phyloP scores from a whole-genome alignment of 2,888 invertebrate genomes.

The Sphecodes monilicornis region DNA sequence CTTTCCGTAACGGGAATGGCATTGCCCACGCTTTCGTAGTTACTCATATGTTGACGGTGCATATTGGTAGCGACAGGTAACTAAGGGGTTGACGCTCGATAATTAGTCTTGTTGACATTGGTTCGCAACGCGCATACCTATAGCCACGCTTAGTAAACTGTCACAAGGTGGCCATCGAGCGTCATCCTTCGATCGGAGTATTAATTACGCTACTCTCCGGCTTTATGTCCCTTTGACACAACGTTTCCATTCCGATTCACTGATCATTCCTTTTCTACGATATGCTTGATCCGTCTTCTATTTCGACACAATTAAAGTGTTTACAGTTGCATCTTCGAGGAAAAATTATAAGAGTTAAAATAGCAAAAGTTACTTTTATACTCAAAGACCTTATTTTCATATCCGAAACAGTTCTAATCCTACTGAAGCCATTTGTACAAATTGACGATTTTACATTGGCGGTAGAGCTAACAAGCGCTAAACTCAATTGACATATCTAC shows the following conservation, averaged over 20 bases:
- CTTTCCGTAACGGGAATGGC: not conserved
- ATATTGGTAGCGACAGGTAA: constrained; percentile 35
- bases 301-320: not conserved
- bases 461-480: no score
- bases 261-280: constrained; percentile 35
- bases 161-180: constrained; percentile 50
- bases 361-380: not conserved
- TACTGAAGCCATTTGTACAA: no score
- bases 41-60: constrained; percentile 46
- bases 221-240: constrained; percentile 38
- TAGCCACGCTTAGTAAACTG: constrained; percentile 37
- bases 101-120: constrained; percentile 75
- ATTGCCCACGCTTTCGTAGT: constrained; percentile 26
- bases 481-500: no score
- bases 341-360: not conserved
- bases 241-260: constrained; percentile 1
- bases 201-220: constrained; percentile 73
- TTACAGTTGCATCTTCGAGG: not conserved
- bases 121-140: constrained; percentile 33
- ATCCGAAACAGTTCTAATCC: no score
- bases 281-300: not conserved
- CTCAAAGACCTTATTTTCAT: no score
- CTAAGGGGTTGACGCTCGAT: constrained; percentile 72
- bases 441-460: no score
- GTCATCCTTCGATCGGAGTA: constrained; percentile 73